Conservation (phyloP, 2,113 vertebrate genomes). For the Condylura cristata region DNA sequence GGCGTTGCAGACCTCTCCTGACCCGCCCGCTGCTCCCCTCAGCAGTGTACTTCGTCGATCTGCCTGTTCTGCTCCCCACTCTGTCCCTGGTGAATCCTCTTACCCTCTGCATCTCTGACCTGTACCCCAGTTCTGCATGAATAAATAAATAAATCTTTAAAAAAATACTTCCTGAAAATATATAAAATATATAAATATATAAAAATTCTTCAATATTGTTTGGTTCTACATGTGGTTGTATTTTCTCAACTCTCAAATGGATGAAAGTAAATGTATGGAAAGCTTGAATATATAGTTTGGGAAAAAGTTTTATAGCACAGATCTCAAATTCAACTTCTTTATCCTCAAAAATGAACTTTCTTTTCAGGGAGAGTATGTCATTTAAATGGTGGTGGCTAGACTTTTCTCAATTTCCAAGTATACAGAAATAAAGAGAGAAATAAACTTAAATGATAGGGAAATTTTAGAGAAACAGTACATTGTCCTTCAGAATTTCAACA, state of each 20-base stretch:
- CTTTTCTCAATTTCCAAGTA: background rate
- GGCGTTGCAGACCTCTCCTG: too few species aligned
- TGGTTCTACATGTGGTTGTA: background rate
- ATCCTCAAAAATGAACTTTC: background rate
- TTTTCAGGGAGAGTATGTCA: background rate
- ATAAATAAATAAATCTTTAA: too few species aligned
- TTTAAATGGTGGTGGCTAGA: background rate
- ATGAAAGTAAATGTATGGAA: background rate
- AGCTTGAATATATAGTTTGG: background rate
- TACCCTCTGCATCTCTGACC: too few species aligned
- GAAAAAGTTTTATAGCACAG: background rate
- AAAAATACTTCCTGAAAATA: too few species aligned
- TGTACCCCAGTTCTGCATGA: too few species aligned
- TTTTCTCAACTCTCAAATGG: slow-evolving; percentile 22
- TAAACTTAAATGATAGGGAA: background rate
- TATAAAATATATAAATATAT: too few species aligned
- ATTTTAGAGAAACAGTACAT: background rate
- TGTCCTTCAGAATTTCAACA: slow-evolving; percentile 8
- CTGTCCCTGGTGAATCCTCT: too few species aligned
- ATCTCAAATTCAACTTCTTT: background rate
- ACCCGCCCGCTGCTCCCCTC: too few species aligned
- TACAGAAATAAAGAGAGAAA: background rate
- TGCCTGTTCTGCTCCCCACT: too few species aligned
- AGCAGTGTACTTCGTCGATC: too few species aligned
- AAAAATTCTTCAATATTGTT: background rate